Base-by-base conservation (phyloP, 2,113 vertebrate species). In the Seriola quinqueradiata region DNA sequence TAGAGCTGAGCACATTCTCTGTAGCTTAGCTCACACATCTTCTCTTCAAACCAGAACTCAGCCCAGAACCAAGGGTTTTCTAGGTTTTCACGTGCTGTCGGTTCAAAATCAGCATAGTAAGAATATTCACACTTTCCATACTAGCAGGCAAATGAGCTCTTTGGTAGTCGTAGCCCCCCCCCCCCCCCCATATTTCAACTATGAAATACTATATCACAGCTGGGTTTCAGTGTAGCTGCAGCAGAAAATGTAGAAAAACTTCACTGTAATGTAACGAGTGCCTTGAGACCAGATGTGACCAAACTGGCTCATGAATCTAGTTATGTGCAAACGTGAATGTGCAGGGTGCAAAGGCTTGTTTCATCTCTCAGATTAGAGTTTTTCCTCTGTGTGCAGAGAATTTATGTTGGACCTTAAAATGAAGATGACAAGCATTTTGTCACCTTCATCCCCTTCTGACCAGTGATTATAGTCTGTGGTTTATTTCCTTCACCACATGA, bases 1-100 rank as follows among this genome's bases (percentile, higher is more conserved):
- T 64, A 48, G 75, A 86, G 84, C 66, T 2, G 73, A 92, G 86
- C 78, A 89, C 89, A 87, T 92, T 92, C 91, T 90, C 90, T 73
- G 73, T 34, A 64, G 79, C 87, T 90, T 83, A 88, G 87, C 87
- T 93, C 90, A 89, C 81, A 76, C 69, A 4, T 77, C 67, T 79
- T 61, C 70, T 70, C 48, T 59, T 86, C 70, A 72, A 79, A 78
- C 42, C 59, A 63, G 58, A 70, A 67, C 38, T 48, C 12, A 84
- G 77, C 46, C 40, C 63, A 77, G 55, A 67, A 44, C 70, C 34
- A 21, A 3, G 7, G 50, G 8, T 59, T 71, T 80, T 72, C 32
- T 12, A 23, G 50, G 4, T 36, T 79, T 82, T 46, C 21, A 14
- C 25, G 69, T 0, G 16, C 55, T 32, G 8, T 1, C n/a, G 4